Percentiles rank a stretch among this genome's conserved stretches.
phyloP scores from a whole-genome alignment of 2,797 vertebrate genomes.

The Silurus lanzhouensis region DNA sequence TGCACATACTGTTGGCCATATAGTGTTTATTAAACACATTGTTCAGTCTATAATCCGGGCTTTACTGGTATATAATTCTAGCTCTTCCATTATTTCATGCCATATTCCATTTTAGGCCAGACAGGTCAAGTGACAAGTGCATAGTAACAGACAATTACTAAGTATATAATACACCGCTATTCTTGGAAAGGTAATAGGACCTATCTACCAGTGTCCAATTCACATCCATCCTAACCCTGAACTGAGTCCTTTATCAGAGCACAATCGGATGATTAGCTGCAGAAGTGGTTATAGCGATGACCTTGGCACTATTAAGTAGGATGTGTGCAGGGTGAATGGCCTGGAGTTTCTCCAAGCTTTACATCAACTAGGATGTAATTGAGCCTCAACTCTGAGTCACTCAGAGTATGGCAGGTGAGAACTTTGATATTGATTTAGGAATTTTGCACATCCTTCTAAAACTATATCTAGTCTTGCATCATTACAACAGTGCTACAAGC shows the following conservation, averaged over 20 bases:
- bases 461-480: background rate
- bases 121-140: conserved; percentile 23
- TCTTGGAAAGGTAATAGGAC: conserved; percentile 19
- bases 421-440: conserved; percentile 7
- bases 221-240: conserved; percentile 21
- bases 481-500: conserved; percentile 1
- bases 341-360: background rate
- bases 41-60: background rate
- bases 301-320: conserved; percentile 17
- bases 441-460: background rate
- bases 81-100: background rate
- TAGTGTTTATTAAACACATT: background rate
- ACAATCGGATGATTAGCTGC: conserved; percentile 22
- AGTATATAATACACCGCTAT: background rate
- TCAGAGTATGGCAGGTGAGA: background rate
- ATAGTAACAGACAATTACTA: background rate
- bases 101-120: conserved; percentile 11
- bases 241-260: conserved; percentile 28
- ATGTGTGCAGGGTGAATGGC: background rate
- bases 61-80: background rate
- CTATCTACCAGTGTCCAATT: conserved; percentile 16
- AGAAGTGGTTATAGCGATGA: conserved; percentile 14
- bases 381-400: conserved; percentile 12
- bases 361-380: conserved; percentile 1
- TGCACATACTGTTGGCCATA: background rate